These are phyloP conservation scores for Podargus strigoides DNA, from an alignment of 2,797 vertebrate genomes.

Conservation along the genomic window DNA sequence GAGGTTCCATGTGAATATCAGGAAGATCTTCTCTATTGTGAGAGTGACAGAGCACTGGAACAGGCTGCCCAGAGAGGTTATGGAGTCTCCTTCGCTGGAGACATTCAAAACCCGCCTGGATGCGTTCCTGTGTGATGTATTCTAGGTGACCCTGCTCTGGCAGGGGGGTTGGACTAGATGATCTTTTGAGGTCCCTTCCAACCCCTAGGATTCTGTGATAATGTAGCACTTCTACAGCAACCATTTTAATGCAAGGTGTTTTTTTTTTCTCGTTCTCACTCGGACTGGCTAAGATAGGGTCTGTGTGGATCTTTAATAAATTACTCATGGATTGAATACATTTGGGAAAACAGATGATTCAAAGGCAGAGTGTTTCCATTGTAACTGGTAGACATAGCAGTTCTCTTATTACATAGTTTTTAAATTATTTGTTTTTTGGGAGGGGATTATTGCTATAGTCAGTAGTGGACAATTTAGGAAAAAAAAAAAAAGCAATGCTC, in stretches of 20 bases:
- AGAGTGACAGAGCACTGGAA: too few relatives aligned
- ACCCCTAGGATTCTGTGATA: too few relatives aligned
- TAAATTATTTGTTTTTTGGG: background rate
- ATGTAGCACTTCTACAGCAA: background rate
- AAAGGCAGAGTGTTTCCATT: conserved; percentile 17
- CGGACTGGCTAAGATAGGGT: background rate
- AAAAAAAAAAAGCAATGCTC: background rate
- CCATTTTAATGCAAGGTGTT: background rate
- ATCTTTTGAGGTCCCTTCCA: too few relatives aligned
- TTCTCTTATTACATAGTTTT: background rate
- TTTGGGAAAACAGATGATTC: conserved; percentile 24
- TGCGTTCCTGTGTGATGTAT: too few relatives aligned
- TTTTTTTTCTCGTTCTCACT: background rate
- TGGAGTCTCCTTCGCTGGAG: too few relatives aligned
- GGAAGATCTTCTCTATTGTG: too few relatives aligned
- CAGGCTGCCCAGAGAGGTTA: too few relatives aligned
- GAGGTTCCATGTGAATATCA: too few relatives aligned
- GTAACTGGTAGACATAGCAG: background rate
- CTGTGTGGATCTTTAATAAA: background rate
- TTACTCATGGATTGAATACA: conserved; percentile 17
- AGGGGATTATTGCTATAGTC: background rate
- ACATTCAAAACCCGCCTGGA: too few relatives aligned
- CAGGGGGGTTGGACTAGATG: too few relatives aligned
- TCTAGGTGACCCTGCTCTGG: too few relatives aligned
- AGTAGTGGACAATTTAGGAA: background rate